A percentile compares a stretch with the other conserved stretches of the same genome.
These are phyloP conservation scores for Glyphotaelius pellucidus DNA, from an alignment of 2,888 invertebrate genomes.

Conservation along the genomic window DNA sequence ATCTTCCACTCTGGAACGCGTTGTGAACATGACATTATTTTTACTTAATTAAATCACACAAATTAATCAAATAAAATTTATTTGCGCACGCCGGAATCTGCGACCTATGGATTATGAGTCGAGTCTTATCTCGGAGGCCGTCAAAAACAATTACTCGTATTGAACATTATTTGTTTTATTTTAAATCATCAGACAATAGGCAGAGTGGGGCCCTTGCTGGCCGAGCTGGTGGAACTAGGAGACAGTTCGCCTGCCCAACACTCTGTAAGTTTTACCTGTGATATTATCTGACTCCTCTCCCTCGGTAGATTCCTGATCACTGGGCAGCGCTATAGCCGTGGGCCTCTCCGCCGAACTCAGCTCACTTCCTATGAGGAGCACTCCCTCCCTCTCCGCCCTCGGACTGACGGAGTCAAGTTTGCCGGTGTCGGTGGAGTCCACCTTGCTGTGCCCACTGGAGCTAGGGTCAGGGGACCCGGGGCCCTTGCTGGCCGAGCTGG, in stretches of 20 bases:
- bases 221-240: constrained; percentile 22
- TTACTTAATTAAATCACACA: no score
- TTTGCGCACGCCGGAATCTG: no score
- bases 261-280: constrained; percentile 68
- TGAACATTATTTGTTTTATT: no score
- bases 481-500: constrained; percentile 30
- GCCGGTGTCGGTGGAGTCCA: neutral
- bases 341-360: constrained; percentile 74
- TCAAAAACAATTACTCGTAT: no score
- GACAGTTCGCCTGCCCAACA: constrained; percentile 45
- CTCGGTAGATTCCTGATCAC: constrained; percentile 91
- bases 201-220: no score
- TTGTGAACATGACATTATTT: no score
- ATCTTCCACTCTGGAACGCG: no score
- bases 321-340: constrained; percentile 74
- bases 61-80: no score
- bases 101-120: no score
- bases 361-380: constrained; percentile 85
- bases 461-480: constrained; percentile 30
- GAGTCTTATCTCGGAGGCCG: no score
- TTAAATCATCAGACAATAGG: no score
- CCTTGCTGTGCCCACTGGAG: neutral
- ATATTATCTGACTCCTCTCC: constrained; percentile 85
- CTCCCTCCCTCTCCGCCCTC: constrained; percentile 71
- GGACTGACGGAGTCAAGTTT: neutral